Conservation (phyloP, 2,888 invertebrate genomes). For the Tryphoninae sp. region DNA sequence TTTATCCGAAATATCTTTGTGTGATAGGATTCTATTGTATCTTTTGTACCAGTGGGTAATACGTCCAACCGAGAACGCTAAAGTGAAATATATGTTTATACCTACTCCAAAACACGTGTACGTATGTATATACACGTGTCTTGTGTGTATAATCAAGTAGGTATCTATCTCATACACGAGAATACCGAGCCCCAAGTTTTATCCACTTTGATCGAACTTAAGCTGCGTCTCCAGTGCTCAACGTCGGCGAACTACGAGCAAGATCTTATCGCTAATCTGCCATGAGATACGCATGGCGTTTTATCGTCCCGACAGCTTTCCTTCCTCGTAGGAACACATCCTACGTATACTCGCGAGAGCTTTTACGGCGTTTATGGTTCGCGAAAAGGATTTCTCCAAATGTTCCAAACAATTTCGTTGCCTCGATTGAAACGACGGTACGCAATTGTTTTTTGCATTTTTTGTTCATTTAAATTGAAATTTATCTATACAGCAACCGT, state of each 20-base stretch:
- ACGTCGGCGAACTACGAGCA: neutral
- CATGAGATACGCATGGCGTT: constrained; percentile 35
- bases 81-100: neutral
- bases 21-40: no score
- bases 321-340: neutral
- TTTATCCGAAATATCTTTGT: no score
- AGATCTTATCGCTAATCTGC: constrained; percentile 25
- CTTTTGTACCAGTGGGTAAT: no score
- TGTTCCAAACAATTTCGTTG: neutral
- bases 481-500: neutral
- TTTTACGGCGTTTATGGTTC: neutral
- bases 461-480: no score
- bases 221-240: constrained; percentile 6
- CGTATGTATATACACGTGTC: neutral
- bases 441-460: no score
- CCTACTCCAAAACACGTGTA: neutral
- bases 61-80: no score
- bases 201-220: constrained; percentile 31
- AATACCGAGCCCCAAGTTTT: neutral
- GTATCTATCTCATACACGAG: neutral
- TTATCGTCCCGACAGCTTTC: constrained; percentile 31
- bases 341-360: neutral
- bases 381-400: neutral
- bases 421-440: neutral
- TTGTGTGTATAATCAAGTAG: neutral